phyloP scores from a whole-genome alignment of 2,888 invertebrate genomes.

The Andrena haemorrhoa region DNA sequence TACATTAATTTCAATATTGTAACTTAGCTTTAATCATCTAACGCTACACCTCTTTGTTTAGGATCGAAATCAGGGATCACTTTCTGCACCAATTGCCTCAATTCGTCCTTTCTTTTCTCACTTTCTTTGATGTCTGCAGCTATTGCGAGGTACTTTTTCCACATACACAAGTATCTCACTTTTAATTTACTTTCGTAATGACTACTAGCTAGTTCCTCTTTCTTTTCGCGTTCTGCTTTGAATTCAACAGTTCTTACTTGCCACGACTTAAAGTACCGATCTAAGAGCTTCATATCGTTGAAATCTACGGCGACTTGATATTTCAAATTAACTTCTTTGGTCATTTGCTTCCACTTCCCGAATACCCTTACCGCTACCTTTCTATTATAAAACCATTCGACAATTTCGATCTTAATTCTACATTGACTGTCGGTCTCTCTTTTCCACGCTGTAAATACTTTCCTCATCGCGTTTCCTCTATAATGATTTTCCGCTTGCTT shows the following conservation, averaged over 20 bases:
- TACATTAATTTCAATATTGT: constrained; percentile 25
- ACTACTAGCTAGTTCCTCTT: constrained; percentile 66
- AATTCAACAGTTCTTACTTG: constrained; percentile 84
- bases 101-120: constrained; percentile 77
- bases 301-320: constrained; percentile 91
- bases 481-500: constrained; percentile 87
- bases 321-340: constrained; percentile 83
- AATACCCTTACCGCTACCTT: constrained; percentile 74
- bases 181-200: constrained; percentile 72
- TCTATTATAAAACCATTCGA: constrained; percentile 67
- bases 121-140: constrained; percentile 77
- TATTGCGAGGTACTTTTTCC: constrained; percentile 76
- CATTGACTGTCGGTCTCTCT: constrained; percentile 81
- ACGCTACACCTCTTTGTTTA: constrained; percentile 72
- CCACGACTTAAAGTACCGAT: constrained; percentile 86
- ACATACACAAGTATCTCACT: constrained; percentile 71
- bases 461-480: constrained; percentile 85
- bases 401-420: constrained; percentile 69
- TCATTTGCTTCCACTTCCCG: constrained; percentile 71
- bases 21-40: constrained; percentile 67
- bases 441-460: constrained; percentile 85
- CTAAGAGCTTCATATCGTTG: constrained; percentile 88
- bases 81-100: constrained; percentile 79
- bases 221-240: constrained; percentile 78
- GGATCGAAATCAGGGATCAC: constrained; percentile 81